Evolutionary conservation across 2,888 invertebrate species (phyloP).

Genomic region (Nephrotoma flavescens): DNA sequence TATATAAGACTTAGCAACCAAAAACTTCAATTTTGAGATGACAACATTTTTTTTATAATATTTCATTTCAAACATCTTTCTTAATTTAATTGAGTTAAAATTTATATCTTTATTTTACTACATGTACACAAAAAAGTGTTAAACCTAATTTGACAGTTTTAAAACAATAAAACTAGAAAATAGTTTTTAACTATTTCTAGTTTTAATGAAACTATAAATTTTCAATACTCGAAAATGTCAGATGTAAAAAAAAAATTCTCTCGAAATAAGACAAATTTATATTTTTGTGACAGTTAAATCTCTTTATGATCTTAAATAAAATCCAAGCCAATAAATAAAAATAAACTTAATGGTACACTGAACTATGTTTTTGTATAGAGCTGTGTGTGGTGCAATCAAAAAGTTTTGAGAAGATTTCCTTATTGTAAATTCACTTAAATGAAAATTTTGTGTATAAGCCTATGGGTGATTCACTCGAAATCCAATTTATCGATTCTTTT

Average conservation of each 20-base stretch:
- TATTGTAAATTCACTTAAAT: too few relatives aligned
- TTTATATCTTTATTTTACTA: background rate
- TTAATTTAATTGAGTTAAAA: background rate
- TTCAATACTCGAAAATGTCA: background rate
- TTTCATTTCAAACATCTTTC: background rate
- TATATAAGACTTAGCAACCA: too few relatives aligned
- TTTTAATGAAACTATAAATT: background rate
- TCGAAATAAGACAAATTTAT: background rate
- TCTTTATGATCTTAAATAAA: background rate
- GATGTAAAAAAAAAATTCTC: background rate
- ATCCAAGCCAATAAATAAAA: background rate
- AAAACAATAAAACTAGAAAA: background rate
- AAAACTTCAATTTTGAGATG: background rate
- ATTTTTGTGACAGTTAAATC: background rate
- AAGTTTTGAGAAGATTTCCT: too few relatives aligned
- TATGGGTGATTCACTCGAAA: too few relatives aligned
- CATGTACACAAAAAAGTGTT: background rate
- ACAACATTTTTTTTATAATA: background rate
- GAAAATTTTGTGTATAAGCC: too few relatives aligned
- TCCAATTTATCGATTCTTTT: too few relatives aligned
- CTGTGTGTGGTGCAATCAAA: too few relatives aligned
- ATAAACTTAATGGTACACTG: background rate
- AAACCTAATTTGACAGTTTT: background rate
- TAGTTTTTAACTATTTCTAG: background rate
- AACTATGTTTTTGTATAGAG: background rate